Conservation (phyloP, 2,888 invertebrate species). For the Parelbella ahira region DNA sequence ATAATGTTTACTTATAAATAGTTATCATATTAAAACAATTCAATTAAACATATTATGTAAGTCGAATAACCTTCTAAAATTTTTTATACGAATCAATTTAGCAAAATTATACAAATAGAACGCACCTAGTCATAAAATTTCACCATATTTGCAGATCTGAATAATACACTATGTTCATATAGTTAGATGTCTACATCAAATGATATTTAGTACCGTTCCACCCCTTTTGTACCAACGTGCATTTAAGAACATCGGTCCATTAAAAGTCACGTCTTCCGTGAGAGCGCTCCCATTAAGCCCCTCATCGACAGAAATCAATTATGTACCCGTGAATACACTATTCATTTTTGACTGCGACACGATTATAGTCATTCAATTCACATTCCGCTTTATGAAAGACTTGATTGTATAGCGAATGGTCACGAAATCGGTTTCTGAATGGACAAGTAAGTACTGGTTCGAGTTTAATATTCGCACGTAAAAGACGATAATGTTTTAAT, state of each 20-base stretch:
- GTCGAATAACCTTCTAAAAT: too few species aligned
- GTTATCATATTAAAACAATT: too few species aligned
- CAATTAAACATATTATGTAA: too few species aligned
- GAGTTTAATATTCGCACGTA: not conserved
- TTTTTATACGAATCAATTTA: too few species aligned
- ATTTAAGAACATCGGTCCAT: constrained; percentile 5
- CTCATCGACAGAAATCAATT: constrained; percentile 55
- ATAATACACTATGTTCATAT: too few species aligned
- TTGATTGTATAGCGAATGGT: constrained; percentile 21
- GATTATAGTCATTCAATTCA: constrained; percentile 40
- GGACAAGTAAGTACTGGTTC: not conserved
- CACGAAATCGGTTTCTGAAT: constrained; percentile 31
- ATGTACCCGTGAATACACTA: constrained; percentile 48
- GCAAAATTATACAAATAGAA: too few species aligned
- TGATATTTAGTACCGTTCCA: not conserved
- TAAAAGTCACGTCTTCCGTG: constrained; percentile 45
- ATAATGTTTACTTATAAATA: too few species aligned
- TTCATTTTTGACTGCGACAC: constrained; percentile 40
- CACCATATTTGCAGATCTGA: too few species aligned
- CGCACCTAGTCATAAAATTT: too few species aligned
- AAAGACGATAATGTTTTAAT: not conserved
- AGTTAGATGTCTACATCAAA: too few species aligned
- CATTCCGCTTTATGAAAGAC: constrained; percentile 33
- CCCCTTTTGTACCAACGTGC: not conserved
- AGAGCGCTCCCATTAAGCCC: constrained; percentile 42